Conservation (phyloP, 2,113 vertebrate genomes). For the Danionella cerebrum region DNA sequence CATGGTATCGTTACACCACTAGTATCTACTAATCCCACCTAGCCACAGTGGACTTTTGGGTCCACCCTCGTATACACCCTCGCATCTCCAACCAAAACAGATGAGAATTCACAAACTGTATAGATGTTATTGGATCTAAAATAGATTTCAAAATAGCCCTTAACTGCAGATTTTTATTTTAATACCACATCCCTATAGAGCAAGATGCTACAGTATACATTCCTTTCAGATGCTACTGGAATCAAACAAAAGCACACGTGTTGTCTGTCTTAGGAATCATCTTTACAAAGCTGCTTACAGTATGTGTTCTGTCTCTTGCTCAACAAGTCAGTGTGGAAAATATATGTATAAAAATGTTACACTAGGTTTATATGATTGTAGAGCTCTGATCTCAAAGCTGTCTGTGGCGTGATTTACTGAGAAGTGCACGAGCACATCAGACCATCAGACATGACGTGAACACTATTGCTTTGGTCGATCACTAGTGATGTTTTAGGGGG, state of each 20-base stretch:
- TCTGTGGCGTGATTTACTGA: slow-evolving; percentile 46
- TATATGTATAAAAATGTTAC: slow-evolving; percentile 38
- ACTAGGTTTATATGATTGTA: slow-evolving; percentile 35
- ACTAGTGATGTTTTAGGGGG: too few species aligned
- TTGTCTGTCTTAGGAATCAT: slow-evolving; percentile 27
- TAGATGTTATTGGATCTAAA: too few species aligned
- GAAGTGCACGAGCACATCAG: slow-evolving; percentile 28
- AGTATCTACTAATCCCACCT: too few species aligned
- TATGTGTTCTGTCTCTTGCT: slow-evolving; percentile 49
- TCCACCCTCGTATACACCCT: too few species aligned
- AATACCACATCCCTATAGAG: slow-evolving; percentile 60
- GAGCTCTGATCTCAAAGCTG: slow-evolving; percentile 36
- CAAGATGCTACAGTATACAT: slow-evolving; percentile 31
- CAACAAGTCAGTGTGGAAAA: too few species aligned
- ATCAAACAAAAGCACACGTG: slow-evolving; percentile 54
- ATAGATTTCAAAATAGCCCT: slow-evolving; percentile 49
- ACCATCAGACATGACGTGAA: too few species aligned
- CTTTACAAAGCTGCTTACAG: slow-evolving; percentile 51
- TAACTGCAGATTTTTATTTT: slow-evolving; percentile 38
- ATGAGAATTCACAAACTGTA: too few species aligned
- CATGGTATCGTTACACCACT: too few species aligned
- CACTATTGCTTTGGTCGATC: too few species aligned
- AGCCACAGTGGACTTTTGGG: too few species aligned
- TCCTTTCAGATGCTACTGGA: slow-evolving; percentile 29
- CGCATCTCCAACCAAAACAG: too few species aligned